Evolutionary conservation across 2,113 vertebrate genomes (phyloP).

Genomic region (Brachypteracias leptosomus): DNA sequence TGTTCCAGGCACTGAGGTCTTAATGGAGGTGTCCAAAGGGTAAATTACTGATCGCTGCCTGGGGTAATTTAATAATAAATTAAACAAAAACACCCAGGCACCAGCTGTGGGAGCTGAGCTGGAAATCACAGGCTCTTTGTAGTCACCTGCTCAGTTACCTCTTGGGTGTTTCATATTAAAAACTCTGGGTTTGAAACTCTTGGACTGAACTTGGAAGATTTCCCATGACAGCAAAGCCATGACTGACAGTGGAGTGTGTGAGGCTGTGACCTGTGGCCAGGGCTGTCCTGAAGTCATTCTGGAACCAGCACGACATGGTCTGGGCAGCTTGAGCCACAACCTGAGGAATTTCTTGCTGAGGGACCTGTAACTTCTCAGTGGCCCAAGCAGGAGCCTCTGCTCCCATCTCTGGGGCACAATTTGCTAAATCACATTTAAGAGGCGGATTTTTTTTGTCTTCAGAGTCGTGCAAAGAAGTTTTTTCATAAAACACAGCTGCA

Average conservation of each 20-base stretch:
- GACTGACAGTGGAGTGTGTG: background rate
- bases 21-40: accelerated
- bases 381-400: background rate
- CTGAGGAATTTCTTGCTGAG: background rate
- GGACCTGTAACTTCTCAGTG: accelerated
- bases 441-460: background rate
- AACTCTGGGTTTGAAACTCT: accelerated
- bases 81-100: background rate
- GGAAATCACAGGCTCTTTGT: background rate
- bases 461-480: background rate
- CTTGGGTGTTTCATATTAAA: background rate
- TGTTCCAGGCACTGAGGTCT: accelerated
- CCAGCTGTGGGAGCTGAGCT: background rate
- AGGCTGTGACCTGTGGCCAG: background rate
- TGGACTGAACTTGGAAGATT: background rate
- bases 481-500: background rate
- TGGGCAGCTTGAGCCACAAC: background rate
- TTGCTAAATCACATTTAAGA: background rate
- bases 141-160: accelerated
- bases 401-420: accelerated
- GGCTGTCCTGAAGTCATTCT: background rate
- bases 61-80: too few species aligned
- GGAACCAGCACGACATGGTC: background rate
- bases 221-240: accelerated
- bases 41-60: accelerated